Evolutionary conservation across 1,140 invertebrate genomes (phyloP).

Genomic region (Antheraea pernyi): DNA sequence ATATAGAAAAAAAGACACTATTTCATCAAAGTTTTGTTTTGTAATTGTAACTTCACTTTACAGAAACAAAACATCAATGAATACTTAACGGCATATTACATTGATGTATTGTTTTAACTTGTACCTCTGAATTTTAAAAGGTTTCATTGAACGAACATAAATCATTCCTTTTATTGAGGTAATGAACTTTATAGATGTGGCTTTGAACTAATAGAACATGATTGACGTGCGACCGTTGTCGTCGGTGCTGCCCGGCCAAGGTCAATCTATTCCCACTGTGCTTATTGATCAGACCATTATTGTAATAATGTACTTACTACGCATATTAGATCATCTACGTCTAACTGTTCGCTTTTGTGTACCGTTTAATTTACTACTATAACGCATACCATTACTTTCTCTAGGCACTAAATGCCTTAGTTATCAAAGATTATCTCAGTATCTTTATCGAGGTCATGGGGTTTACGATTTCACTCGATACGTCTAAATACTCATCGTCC

Average conservation of each 20-base stretch:
- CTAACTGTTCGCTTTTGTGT: neutral
- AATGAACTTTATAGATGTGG: slow-evolving; percentile 64
- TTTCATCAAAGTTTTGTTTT: too few relatives aligned
- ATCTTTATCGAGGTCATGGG: slow-evolving; percentile 50
- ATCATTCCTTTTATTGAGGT: slow-evolving; percentile 51
- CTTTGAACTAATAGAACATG: slow-evolving; percentile 68
- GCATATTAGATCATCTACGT: neutral
- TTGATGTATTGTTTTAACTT: neutral
- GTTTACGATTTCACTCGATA: slow-evolving; percentile 59
- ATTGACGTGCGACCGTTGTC: slow-evolving; percentile 60
- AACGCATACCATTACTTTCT: neutral
- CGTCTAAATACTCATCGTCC: slow-evolving; percentile 36
- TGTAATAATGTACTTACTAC: slow-evolving; percentile 2
- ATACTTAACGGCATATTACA: too few relatives aligned
- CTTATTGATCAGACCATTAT: slow-evolving; percentile 13
- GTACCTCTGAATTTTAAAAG: neutral
- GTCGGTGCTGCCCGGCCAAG: slow-evolving; percentile 43
- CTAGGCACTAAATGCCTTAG: neutral
- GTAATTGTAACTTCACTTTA: neutral
- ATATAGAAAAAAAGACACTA: too few relatives aligned
- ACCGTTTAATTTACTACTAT: neutral
- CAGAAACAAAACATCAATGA: neutral
- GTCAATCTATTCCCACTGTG: slow-evolving; percentile 40
- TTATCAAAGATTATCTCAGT: slow-evolving; percentile 13
- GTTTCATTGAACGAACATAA: slow-evolving; percentile 27